Percentiles rank a stretch among this genome's conserved stretches.
Conservation (phyloP, 2,797 vertebrate species). For the Anolis apletophallus region DNA sequence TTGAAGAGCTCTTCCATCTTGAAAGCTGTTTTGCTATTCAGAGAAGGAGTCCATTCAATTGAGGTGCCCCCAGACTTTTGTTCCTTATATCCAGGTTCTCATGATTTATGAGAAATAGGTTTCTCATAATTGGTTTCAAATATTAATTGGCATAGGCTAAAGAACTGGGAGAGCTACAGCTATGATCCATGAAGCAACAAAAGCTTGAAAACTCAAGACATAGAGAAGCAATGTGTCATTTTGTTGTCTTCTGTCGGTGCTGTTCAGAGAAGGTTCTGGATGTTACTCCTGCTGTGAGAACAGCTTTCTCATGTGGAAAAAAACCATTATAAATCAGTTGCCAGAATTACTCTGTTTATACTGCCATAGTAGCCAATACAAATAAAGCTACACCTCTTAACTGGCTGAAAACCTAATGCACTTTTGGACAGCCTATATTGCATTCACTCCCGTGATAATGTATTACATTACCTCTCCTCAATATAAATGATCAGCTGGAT, state of each 20-base stretch:
- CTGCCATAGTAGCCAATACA: constrained; percentile 46
- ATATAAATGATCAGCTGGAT: background rate
- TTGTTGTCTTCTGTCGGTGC: fast-evolving
- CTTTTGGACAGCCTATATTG: background rate
- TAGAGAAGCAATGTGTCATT: constrained; percentile 17
- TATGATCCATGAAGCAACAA: constrained; percentile 41
- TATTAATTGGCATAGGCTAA: constrained; percentile 18
- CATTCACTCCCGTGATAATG: background rate
- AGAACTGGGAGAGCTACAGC: constrained; percentile 18
- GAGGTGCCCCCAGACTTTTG: background rate
- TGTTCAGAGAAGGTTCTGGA: constrained; percentile 32
- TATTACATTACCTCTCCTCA: background rate
- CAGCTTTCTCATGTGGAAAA: background rate
- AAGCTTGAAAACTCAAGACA: background rate
- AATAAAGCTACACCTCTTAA: constrained; percentile 50
- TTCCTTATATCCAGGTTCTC: background rate
- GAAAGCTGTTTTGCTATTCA: background rate
- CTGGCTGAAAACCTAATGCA: constrained; percentile 47
- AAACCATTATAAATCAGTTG: constrained; percentile 36
- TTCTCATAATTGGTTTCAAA: constrained; percentile 28
- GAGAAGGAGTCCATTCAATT: background rate
- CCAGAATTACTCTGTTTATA: constrained; percentile 45
- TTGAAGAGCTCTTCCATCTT: background rate
- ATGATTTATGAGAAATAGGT: constrained; percentile 30
- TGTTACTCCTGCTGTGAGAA: constrained; percentile 29